Percentiles rank a stretch among this genome's conserved stretches.
Evolutionary conservation across 2,797 vertebrate species (phyloP).

Genomic region (Hybognathus amarus): DNA sequence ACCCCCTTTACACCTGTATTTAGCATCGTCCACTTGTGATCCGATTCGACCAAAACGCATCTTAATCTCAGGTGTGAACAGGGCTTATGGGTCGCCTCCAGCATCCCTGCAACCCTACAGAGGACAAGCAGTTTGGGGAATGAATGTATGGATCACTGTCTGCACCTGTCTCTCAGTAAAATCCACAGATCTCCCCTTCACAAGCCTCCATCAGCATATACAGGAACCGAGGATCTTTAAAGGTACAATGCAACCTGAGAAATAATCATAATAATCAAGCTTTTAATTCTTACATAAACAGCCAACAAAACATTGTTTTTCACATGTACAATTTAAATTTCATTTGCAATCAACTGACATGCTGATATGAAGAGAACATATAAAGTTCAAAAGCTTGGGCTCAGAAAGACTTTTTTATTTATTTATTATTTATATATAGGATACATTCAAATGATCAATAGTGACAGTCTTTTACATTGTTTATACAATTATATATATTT

Average conservation of each 20-base stretch:
- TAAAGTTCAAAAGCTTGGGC: neutral
- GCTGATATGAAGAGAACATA: neutral
- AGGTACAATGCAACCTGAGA: slow-evolving; percentile 75
- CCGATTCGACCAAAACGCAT: no score
- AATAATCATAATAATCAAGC: neutral
- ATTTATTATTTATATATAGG: no score
- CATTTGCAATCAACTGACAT: neutral
- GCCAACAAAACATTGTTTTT: neutral
- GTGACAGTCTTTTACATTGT: no score
- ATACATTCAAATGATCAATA: no score
- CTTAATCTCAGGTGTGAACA: no score
- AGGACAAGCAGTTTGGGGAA: neutral
- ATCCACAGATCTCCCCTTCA: slow-evolving; percentile 77
- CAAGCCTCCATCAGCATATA: slow-evolving; percentile 80
- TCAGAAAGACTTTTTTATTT: neutral
- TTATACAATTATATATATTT: no score
- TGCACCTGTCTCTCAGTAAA: slow-evolving; percentile 77
- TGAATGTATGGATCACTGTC: neutral
- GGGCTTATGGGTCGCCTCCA: neutral
- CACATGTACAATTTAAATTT: neutral
- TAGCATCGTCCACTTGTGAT: no score
- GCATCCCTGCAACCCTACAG: neutral
- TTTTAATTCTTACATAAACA: neutral
- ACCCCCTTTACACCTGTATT: no score
- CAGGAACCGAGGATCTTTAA: slow-evolving; percentile 72